A percentile compares a stretch with the other conserved stretches of the same genome.
phyloP scores from a whole-genome alignment of 1,140 invertebrate species.

The Tetragnatha versicolor region DNA sequence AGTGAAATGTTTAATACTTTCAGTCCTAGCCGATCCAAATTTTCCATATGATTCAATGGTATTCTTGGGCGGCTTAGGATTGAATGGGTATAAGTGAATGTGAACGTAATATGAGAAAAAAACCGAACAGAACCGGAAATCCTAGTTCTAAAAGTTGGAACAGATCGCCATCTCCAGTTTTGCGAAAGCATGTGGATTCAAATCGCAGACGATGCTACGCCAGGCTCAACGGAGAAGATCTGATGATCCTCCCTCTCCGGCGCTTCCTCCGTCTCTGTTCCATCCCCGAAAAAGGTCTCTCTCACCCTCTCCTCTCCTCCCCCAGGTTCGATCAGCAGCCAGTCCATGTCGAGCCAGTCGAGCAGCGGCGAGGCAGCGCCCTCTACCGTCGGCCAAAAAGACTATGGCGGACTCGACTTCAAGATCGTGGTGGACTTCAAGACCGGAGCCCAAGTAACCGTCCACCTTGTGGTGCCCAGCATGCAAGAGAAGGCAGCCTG shows the following conservation, averaged over 20 bases:
- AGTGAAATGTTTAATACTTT: too few species aligned
- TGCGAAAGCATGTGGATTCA: too few species aligned
- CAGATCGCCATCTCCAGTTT: too few species aligned
- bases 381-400: constrained; percentile 61
- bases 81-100: too few species aligned
- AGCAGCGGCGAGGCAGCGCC: constrained; percentile 66
- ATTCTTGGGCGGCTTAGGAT: too few species aligned
- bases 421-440: constrained; percentile 81
- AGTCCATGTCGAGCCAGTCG: constrained; percentile 70
- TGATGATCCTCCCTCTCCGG: background rate
- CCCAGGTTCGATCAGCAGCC: constrained; percentile 67
- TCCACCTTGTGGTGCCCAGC: constrained; percentile 80
- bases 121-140: too few species aligned
- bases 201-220: too few species aligned
- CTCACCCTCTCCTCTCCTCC: constrained; percentile 16
- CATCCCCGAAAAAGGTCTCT: constrained; percentile 1
- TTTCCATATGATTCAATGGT: too few species aligned
- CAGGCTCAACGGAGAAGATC: background rate
- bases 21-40: too few species aligned
- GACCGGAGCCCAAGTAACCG: constrained; percentile 68
- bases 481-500: constrained; percentile 91
- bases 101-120: too few species aligned
- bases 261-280: background rate
- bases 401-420: constrained; percentile 84
- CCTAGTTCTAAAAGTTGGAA: too few species aligned